phyloP scores from a whole-genome alignment of 2,797 vertebrate species.

The Micropoecilia bifurca region DNA sequence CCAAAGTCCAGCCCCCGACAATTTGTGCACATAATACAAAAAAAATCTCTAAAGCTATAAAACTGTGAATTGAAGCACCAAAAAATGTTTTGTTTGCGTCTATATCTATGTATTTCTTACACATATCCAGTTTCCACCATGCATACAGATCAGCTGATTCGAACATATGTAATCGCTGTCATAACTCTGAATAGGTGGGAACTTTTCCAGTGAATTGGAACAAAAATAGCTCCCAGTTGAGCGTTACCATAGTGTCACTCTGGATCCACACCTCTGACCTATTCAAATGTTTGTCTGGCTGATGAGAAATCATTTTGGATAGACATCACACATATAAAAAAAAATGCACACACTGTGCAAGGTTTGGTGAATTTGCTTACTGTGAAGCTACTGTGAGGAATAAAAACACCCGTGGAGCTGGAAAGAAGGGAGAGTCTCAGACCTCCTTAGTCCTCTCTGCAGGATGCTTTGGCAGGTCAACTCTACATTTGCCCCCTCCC shows the following conservation, averaged over 20 bases:
- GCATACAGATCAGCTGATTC: background rate
- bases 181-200: background rate
- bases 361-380: background rate
- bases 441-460: background rate
- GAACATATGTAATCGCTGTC: background rate
- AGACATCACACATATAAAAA: background rate
- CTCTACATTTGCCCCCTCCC: background rate
- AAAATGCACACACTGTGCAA: background rate
- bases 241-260: background rate
- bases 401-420: background rate
- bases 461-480: slow-evolving; percentile 4
- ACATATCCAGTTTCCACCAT: background rate
- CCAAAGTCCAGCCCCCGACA: background rate
- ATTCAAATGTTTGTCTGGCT: too few relatives aligned
- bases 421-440: background rate
- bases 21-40: background rate
- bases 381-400: background rate
- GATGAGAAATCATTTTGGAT: background rate
- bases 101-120: background rate
- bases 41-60: background rate
- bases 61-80: background rate
- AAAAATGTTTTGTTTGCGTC: background rate
- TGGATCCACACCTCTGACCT: background rate
- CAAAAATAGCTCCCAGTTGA: background rate
- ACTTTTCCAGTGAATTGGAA: background rate